Conservation (phyloP, 1,140 invertebrate genomes). For the Temnothorax curvispinosus region DNA sequence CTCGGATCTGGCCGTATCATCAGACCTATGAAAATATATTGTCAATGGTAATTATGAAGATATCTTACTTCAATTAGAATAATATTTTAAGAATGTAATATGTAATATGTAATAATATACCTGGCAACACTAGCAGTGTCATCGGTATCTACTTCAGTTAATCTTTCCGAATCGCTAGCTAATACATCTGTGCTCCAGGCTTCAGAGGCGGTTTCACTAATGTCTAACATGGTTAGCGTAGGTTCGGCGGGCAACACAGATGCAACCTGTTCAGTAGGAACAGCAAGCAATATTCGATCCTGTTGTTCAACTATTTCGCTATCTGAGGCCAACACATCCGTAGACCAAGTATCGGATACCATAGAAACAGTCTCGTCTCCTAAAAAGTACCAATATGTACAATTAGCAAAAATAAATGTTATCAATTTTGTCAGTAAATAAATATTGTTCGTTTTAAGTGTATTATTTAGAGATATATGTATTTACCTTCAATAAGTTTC, state of each 20-base stretch:
- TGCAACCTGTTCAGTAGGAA: conserved; percentile 77
- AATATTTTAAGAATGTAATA: not conserved
- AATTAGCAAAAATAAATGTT: not conserved
- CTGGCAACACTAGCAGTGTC: conserved; percentile 91
- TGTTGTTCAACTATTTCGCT: conserved; percentile 94
- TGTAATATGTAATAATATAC: conserved; percentile 71
- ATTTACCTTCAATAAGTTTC: conserved; percentile 91
- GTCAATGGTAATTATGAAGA: not conserved
- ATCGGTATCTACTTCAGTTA: conserved; percentile 95
- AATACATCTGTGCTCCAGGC: conserved; percentile 99
- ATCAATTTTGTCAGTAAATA: not conserved
- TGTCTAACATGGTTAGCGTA: conserved; percentile 87
- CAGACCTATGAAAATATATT: conserved; percentile 86
- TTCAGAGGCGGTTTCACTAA: conserved; percentile 96
- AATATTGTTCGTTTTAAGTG: not conserved
- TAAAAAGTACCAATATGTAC: conserved; percentile 52
- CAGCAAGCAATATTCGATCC: conserved; percentile 86
- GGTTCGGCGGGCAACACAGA: conserved; percentile 76
- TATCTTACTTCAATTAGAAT: not conserved
- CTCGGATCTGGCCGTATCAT: conserved; percentile 90
- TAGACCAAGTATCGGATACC: conserved; percentile 99
- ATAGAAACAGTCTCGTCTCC: conserved; percentile 97
- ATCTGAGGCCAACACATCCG: conserved; percentile 97
- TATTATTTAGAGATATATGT: not conserved
- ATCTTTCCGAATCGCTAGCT: conserved; percentile 96